These are phyloP conservation scores for Lepeophtheirus salmonis DNA, from an alignment of 1,140 invertebrate genomes.

Conservation along the genomic window DNA sequence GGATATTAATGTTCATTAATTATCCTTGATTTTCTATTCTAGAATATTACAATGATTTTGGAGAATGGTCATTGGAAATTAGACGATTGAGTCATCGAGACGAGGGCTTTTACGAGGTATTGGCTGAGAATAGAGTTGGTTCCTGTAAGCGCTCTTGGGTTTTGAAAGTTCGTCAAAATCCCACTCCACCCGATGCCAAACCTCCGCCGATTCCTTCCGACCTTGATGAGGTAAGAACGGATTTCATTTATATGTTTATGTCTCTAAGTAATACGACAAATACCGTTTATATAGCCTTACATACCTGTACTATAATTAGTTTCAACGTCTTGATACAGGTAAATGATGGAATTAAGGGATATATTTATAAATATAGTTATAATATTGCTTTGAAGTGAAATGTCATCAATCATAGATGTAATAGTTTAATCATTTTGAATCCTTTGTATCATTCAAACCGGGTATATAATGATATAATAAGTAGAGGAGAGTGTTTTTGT, in stretches of 20 bases:
- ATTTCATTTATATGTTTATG: background rate
- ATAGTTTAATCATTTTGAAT: too few relatives aligned
- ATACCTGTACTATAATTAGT: too few relatives aligned
- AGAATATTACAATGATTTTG: background rate
- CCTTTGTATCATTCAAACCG: too few relatives aligned
- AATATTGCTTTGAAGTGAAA: too few relatives aligned
- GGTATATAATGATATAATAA: too few relatives aligned
- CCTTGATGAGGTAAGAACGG: background rate
- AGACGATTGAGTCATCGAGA: background rate
- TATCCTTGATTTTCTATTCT: background rate
- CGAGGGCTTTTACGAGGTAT: background rate
- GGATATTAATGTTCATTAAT: background rate
- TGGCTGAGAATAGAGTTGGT: background rate
- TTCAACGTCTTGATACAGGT: too few relatives aligned
- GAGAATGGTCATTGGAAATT: background rate
- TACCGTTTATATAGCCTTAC: too few relatives aligned
- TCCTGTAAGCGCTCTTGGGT: background rate
- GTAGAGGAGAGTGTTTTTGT: too few relatives aligned
- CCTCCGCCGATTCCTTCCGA: background rate
- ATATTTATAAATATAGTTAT: too few relatives aligned
- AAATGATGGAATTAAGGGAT: too few relatives aligned
- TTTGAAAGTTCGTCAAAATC: background rate
- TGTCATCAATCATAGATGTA: too few relatives aligned
- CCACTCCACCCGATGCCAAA: background rate
- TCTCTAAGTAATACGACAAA: background rate